Percentiles rank a stretch among this genome's conserved stretches.
Evolutionary conservation across 2,113 vertebrate genomes (phyloP).

Genomic region (Ageneiosus marmoratus): DNA sequence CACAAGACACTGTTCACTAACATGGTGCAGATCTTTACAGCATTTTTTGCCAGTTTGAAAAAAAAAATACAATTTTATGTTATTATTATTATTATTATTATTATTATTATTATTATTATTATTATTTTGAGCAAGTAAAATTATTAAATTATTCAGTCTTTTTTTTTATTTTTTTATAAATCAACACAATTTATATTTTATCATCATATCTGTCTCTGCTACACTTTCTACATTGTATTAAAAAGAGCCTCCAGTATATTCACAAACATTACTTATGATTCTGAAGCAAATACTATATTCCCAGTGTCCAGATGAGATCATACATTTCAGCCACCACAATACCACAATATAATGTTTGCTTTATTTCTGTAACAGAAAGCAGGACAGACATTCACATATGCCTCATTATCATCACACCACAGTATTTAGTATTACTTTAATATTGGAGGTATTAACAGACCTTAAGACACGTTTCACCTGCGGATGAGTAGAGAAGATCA

Average conservation of each 20-base stretch:
- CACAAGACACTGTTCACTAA: conserved; percentile 19
- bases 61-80: neutral
- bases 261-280: neutral
- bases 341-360: neutral
- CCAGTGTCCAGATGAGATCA: neutral
- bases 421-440: conserved; percentile 7
- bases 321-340: neutral
- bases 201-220: neutral
- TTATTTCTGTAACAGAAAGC: conserved; percentile 60
- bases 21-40: neutral
- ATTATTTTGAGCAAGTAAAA: neutral
- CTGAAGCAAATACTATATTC: neutral
- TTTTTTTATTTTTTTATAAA: neutral
- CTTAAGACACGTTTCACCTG: conserved; percentile 19
- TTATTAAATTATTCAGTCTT: neutral
- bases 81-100: neutral
- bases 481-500: conserved; percentile 4
- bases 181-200: neutral
- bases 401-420: conserved; percentile 1
- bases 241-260: neutral
- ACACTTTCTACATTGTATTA: neutral
- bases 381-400: conserved; percentile 70
- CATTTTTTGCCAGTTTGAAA: neutral
- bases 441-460: conserved; percentile 10
- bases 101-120: neutral